Percentiles rank a stretch among this genome's conserved stretches.
Evolutionary conservation across 2,797 vertebrate genomes (phyloP).

Genomic region (Mormyrops attenuatus): DNA sequence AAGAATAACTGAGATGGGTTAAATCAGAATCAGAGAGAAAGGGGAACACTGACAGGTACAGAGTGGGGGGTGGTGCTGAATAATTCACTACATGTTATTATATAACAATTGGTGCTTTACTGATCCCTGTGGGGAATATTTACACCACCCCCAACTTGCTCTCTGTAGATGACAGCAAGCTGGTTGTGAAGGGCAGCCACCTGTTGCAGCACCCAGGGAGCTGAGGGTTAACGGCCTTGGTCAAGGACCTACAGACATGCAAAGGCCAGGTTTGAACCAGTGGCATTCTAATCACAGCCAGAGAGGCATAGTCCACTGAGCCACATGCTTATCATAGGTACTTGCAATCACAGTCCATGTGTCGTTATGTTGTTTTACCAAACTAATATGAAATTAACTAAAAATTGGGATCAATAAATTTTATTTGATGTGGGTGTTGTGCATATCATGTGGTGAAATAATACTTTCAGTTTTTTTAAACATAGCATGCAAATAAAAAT

Average conservation of each 20-base stretch:
- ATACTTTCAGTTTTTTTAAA: no score
- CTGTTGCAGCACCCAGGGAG: background rate
- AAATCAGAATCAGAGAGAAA: background rate
- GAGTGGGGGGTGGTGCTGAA: background rate
- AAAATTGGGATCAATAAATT: no score
- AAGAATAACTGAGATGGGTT: background rate
- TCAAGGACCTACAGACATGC: no score
- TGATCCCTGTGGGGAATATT: background rate
- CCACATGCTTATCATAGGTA: background rate
- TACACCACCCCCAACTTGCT: background rate
- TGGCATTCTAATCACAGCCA: background rate
- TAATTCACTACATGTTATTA: background rate
- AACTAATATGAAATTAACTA: no score
- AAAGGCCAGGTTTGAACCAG: background rate
- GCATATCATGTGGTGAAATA: no score
- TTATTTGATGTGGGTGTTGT: no score
- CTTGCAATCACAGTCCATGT: no score
- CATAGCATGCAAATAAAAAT: no score
- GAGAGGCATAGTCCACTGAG: no score
- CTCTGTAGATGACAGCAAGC: background rate
- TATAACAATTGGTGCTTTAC: background rate
- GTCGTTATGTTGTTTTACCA: no score
- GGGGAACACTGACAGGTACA: background rate
- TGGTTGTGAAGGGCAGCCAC: background rate
- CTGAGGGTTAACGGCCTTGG: background rate